A percentile compares a stretch with the other conserved stretches of the same genome.
Conservation (phyloP, 2,888 invertebrate genomes). For the Eurytoma adleriae region DNA sequence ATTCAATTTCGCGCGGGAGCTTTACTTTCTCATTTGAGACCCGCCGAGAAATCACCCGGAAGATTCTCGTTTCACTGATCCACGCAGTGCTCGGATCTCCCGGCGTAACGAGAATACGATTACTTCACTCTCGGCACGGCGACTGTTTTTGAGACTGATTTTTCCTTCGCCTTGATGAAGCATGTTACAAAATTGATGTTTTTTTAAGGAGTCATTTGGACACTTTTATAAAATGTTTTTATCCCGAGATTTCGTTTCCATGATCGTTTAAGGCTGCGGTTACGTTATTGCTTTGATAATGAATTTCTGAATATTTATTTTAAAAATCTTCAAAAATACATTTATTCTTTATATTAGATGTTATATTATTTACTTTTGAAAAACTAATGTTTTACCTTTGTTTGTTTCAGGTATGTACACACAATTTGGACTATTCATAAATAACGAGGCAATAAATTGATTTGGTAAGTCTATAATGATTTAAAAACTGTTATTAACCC, state of each 20-base stretch:
- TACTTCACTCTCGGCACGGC: not conserved
- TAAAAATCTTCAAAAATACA: too few relatives aligned
- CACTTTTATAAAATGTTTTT: not conserved
- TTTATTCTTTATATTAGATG: too few relatives aligned
- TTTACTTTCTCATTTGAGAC: conserved; percentile 6
- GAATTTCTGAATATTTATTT: too few relatives aligned
- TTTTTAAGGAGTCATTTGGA: not conserved
- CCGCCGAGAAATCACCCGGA: not conserved
- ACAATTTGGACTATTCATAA: not conserved
- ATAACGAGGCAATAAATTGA: too few relatives aligned
- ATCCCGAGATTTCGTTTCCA: not conserved
- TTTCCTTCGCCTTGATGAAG: not conserved
- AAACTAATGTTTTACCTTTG: too few relatives aligned
- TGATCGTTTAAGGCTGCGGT: too few relatives aligned
- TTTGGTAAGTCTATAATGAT: too few relatives aligned
- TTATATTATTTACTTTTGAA: too few relatives aligned
- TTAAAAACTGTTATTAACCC: too few relatives aligned
- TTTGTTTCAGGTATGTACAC: conserved; percentile 27
- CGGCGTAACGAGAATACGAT: conserved; percentile 10
- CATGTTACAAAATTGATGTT: too few relatives aligned
- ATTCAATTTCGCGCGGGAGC: conserved; percentile 25
- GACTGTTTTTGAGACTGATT: not conserved
- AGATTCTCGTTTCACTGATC: conserved; percentile 4
- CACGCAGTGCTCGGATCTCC: not conserved
- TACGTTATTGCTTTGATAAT: too few relatives aligned